Base-by-base conservation (phyloP, 2,888 invertebrate genomes). In the Oscheius sp. region DNA sequence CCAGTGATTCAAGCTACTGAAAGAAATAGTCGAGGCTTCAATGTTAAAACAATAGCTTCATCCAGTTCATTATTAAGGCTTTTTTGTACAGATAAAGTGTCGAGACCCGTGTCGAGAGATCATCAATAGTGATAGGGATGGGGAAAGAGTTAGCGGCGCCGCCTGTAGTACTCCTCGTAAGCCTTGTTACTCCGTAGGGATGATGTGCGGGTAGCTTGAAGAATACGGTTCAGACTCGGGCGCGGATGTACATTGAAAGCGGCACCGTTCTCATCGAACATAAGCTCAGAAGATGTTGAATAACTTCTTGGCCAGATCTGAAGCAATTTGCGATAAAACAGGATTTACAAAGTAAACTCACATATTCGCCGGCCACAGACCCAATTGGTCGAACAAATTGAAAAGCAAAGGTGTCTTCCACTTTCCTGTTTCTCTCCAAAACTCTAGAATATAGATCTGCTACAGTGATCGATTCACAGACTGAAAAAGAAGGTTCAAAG, bases 301-400 rank as follows among this genome's bases (percentile, higher is more conserved):
- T 84, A 84, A 60, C 77, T 83, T 66, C 84, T 73, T 11, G 84
- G 83, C 83, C 83, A 84, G 53, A 84, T 84, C 82, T 82, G 42
- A n/a, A 21, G 2, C 29, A n/a, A 32, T 51, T 21, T 21, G 21
- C 21, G 21, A 21, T 13, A 21, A 68, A 37, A n/a, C 11, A 55
- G n/a, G 2, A 0, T 13, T 53, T 35, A 51, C 4, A 35, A 55
- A 53, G 2, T 51, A 63, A 47, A 57, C 78, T 75, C 66, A 82
- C 82, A 48, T 79, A 78, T 70, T 83, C 84, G 50, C 79, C 81
- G 33, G 81, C 84, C 42, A 82, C 82, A 29, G 82, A 79, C 2
- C 78, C 84, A 58, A 84, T 77, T 3, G 84, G 84, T 42, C 79
- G 72, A 29, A 78, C 80, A 33, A 84, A 79, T 62, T 84, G 79